Base-by-base conservation (phyloP, 1,140 invertebrate species). In the Saccostrea glomerata region DNA sequence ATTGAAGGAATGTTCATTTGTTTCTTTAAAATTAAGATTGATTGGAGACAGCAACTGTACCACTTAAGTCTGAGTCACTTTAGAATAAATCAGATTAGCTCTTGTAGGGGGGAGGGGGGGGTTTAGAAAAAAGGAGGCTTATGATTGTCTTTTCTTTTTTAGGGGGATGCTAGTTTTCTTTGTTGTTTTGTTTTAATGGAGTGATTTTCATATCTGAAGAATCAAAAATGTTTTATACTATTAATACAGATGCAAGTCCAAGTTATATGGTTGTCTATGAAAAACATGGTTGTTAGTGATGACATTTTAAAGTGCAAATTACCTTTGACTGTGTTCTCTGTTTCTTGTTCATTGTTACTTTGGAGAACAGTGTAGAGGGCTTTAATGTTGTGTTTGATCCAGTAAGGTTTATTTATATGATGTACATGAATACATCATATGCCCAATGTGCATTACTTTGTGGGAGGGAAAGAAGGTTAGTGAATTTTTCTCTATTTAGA, bases 301-400 rank as follows among this genome's bases (percentile, higher is more conserved):
- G 25, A 25, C 15, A 77, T 77, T 25, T 4, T 15, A 11, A 2
- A 12, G 13, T 77, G 70, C 25, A 30, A 15, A 17, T 77, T 77
- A 77, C 70, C 70, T 77, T 15, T 17, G 58, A 60, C 2, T 60
- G 12, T 30, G 70, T 77, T 77, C 70, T 77, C 70, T 40, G 25
- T 77, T 77, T 77, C 25, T 77, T 12, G n/a, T 70, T 30, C 23
- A n/a, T 66, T 66, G 17, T 15, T 77, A 77, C 13, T 12, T 36
- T 36, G 25, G 5, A 63, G 17, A 6, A 63, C 25, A 77, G 9
- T 77, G 70, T 77, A 47, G 47, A 30, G 30, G 70, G 70, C 9
- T 77, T 77, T 11, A 12, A 77, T 77, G 70, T 77, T 77, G 25
- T 30, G 70, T 77, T 25, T 36, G 30, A 77, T 77, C 70, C 25